Base-by-base conservation (phyloP, 2,888 invertebrate species). In the Meghimatium bilineatum region DNA sequence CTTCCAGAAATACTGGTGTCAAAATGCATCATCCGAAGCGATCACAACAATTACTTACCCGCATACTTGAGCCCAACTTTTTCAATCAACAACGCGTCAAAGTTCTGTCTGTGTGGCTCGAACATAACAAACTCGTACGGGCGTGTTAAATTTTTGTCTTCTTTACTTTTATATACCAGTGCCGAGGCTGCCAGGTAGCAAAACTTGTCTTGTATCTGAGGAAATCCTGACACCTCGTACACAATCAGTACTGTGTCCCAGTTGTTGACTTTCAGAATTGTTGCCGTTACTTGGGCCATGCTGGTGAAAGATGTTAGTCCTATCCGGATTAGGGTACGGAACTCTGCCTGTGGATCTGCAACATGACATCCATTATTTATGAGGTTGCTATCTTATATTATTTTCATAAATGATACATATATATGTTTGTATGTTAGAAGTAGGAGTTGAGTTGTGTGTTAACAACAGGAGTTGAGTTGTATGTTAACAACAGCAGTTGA, bases 151-250 rank as follows among this genome's bases (percentile, higher is more conserved):
- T 80, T 66, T 56, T 36, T 78, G 60, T 78, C 52, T 56, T 69
- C 60, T 60, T 87, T 87, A 32, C 84, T 87, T 72, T 80, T 77
- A 44, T 84, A 69, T n/a, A 86, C 74, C 8, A 88, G 44, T 2
- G 84, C 85, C 1, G 86, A 86, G 1, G 80, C 84, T 0, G 85
- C 84, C 34, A 88, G 83, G 71, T 76, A 88, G 63, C 87, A 88
- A 67, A 86, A 85, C 10, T 76, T 83, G 2, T 85, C 82, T 71
- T 69, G 80, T 36, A 86, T 83, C 20, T 85, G 66, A 1, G 80
- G 72, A 20, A 80, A 82, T 0, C 87, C 87, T 0, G 76, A 72
- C 0, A 38, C 60, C 56, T 85, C 86, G 80, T 87, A 86, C 0
- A 88, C 74, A 26, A 88, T 34, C 12, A 80, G 77, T 1, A 86